These are phyloP conservation scores for Diadumene lineata DNA, from an alignment of 92 coral and sea anemone species.

Conservation along the genomic window DNA sequence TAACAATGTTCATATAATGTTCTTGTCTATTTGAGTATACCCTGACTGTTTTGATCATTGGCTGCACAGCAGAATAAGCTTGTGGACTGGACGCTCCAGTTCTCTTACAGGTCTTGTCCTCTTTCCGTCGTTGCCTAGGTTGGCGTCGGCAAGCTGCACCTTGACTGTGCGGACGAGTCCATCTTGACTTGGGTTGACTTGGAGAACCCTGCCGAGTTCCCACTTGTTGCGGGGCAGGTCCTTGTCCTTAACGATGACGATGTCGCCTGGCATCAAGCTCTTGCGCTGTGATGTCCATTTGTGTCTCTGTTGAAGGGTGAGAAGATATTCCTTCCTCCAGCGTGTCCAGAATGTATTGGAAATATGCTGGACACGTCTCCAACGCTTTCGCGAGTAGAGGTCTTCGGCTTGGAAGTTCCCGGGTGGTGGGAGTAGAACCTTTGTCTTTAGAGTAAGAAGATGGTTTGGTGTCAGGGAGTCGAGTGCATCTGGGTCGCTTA, in stretches of 20 bases:
- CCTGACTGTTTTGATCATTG: no score
- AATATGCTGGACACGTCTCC: no score
- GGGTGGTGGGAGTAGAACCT: no score
- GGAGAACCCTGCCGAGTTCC: background rate
- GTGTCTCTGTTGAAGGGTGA: slow-evolving; percentile 27
- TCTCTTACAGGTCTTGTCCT: background rate
- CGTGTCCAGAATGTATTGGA: no score
- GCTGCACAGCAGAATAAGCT: background rate
- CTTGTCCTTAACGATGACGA: background rate
- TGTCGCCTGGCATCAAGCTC: background rate
- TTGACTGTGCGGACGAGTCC: background rate
- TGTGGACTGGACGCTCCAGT: background rate
- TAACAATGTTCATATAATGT: no score
- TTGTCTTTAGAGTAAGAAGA: no score
- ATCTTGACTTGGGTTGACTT: background rate
- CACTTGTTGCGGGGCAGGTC: background rate
- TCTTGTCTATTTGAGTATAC: no score
- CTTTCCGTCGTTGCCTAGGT: background rate
- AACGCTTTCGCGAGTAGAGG: no score
- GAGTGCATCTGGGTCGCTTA: no score
- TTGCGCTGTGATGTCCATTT: slow-evolving; percentile 20
- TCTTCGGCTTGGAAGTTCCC: no score
- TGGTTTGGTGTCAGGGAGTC: no score
- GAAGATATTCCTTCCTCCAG: no score
- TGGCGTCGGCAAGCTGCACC: background rate